Percentiles rank a stretch among this genome's conserved stretches.
phyloP scores from a whole-genome alignment of 2,113 vertebrate species.

The Tauraco erythrolophus region DNA sequence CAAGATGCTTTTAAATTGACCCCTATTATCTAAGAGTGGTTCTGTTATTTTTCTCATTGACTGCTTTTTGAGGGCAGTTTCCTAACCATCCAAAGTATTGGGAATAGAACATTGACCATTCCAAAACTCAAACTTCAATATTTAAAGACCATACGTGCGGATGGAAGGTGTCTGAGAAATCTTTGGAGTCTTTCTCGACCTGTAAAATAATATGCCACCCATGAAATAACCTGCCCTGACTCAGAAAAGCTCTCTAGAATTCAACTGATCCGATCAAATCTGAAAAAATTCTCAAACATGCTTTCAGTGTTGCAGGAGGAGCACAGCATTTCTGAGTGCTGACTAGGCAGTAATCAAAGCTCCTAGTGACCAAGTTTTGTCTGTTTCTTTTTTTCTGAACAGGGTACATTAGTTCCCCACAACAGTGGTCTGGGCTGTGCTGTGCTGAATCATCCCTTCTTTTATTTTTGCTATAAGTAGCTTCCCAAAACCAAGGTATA shows the following conservation, averaged over 20 bases:
- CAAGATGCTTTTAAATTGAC: not conserved
- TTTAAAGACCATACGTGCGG: fast-evolving
- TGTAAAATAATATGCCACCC: not conserved
- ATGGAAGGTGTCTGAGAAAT: not conserved
- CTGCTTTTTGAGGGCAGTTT: not conserved
- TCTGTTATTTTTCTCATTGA: not conserved
- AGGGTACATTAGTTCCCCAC: not conserved
- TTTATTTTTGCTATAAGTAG: not conserved
- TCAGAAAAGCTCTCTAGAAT: not conserved
- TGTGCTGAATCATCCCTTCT: not conserved
- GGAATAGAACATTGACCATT: not conserved
- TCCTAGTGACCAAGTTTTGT: not conserved
- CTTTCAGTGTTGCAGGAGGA: not conserved
- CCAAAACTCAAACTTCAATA: not conserved
- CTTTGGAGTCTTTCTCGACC: not conserved
- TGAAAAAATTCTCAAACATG: not conserved
- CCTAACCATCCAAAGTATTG: not conserved
- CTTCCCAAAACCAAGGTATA: not conserved
- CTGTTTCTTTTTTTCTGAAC: not conserved
- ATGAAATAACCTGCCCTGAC: not conserved
- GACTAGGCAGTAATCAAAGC: not conserved
- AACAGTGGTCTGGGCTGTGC: not conserved
- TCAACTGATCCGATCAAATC: not conserved
- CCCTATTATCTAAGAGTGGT: not conserved
- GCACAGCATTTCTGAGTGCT: not conserved